Conservation (phyloP, 2,888 invertebrate species). For the Cyaniris semiargus region DNA sequence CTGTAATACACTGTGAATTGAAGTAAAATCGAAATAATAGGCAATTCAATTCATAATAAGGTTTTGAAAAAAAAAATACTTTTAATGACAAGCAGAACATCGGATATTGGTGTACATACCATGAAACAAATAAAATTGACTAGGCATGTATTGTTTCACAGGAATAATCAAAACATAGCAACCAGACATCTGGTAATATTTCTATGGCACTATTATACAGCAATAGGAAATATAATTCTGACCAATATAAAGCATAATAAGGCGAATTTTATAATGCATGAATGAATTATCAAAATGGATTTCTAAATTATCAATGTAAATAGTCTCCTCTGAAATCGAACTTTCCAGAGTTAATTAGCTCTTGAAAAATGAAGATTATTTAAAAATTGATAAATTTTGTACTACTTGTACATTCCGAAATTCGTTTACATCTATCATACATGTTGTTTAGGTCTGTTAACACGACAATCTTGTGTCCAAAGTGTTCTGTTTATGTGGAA, state of each 20-base stretch:
- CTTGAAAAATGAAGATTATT: not conserved
- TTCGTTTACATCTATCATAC: not conserved
- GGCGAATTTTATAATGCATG: constrained; percentile 56
- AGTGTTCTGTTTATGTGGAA: constrained; percentile 32
- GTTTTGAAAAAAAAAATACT: not conserved
- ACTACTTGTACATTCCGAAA: not conserved
- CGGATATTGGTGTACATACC: constrained; percentile 36
- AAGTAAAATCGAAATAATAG: not conserved
- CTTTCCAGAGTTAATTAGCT: not conserved
- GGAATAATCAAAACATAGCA: constrained; percentile 25
- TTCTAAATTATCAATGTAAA: not conserved
- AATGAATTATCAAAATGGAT: constrained; percentile 35
- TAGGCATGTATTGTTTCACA: constrained; percentile 51
- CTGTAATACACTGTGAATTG: not conserved
- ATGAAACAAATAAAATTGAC: constrained; percentile 53
- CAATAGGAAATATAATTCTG: constrained; percentile 59
- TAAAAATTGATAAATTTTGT: not conserved
- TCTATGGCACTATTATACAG: constrained; percentile 74
- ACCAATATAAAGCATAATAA: constrained; percentile 58
- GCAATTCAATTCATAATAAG: not conserved
- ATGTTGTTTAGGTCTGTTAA: constrained; percentile 25
- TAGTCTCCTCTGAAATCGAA: constrained; percentile 9
- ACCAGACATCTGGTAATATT: constrained; percentile 2
- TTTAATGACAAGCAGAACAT: not conserved
- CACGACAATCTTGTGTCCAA: constrained; percentile 29